Conservation (phyloP, 2,888 invertebrate species). For the Atherix ibis region DNA sequence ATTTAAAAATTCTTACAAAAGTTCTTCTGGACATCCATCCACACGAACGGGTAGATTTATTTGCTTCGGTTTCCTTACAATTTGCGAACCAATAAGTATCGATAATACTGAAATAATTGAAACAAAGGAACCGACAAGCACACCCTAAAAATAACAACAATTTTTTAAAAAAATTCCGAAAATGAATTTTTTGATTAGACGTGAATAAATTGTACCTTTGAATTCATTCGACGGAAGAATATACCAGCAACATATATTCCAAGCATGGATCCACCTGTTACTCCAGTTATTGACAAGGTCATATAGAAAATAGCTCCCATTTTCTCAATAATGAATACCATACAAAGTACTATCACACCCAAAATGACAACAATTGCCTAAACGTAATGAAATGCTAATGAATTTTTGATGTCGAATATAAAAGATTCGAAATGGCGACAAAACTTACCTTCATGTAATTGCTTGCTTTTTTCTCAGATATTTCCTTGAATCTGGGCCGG, state of each 20-base stretch:
- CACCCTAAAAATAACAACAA: constrained; percentile 32
- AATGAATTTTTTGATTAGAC: constrained; percentile 10
- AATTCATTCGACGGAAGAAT: constrained; percentile 44
- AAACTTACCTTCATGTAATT: constrained; percentile 19
- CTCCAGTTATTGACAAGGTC: constrained; percentile 42
- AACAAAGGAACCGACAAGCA: constrained; percentile 36
- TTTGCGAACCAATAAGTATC: constrained; percentile 37
- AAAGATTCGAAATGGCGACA: no score
- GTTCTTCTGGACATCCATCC: background rate
- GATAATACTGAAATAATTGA: constrained; percentile 37
- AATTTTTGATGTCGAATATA: no score
- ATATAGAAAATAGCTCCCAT: constrained; percentile 53
- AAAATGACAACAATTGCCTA: constrained; percentile 36
- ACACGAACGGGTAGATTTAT: no score
- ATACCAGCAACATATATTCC: constrained; percentile 54
- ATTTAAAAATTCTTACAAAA: background rate
- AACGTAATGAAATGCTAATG: no score
- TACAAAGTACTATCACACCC: constrained; percentile 35
- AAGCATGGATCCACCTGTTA: constrained; percentile 47
- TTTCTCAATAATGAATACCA: constrained; percentile 43
- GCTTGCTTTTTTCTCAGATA: constrained; percentile 19
- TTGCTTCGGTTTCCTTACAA: constrained; percentile 30
- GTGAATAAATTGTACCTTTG: no score
- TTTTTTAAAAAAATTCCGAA: background rate
- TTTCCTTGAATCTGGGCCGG: constrained; percentile 18